Percentiles rank a stretch among this genome's conserved stretches.
Conservation (phyloP, 2,113 vertebrate species). For the Coryphaenoides rupestris region DNA sequence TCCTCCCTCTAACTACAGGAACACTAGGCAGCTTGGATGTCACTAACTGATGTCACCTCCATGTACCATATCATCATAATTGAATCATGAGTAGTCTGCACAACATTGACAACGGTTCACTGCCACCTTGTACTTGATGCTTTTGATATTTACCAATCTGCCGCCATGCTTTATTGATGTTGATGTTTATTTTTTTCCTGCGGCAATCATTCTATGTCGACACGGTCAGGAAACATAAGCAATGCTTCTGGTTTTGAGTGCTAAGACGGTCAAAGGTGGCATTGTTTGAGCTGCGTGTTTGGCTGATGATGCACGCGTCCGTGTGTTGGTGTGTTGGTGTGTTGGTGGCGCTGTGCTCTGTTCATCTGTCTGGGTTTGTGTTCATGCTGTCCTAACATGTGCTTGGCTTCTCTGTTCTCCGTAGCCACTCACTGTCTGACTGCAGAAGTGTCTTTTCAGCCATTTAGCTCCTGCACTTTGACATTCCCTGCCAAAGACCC, state of each 20-base stretch:
- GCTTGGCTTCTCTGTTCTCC: conserved; percentile 76
- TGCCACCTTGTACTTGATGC: conserved; percentile 16
- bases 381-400: conserved; percentile 72
- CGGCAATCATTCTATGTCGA: conserved; percentile 35
- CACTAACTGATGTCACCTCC: too few relatives aligned
- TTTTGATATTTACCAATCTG: conserved; percentile 16
- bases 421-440: conserved; percentile 78
- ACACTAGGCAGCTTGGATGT: too few relatives aligned
- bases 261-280: conserved; percentile 29
- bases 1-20: too few relatives aligned
- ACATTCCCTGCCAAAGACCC: conserved; percentile 70
- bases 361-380: conserved; percentile 32
- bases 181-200: conserved; percentile 24
- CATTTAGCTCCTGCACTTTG: conserved; percentile 77
- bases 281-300: conserved; percentile 59
- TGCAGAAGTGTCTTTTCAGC: conserved; percentile 76
- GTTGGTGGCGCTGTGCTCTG: conserved; percentile 38
- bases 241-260: conserved; percentile 32
- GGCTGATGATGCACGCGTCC: conserved; percentile 44
- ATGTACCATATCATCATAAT: too few relatives aligned
- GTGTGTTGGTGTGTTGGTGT: conserved; percentile 48
- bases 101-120: too few relatives aligned
- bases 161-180: conserved; percentile 39
- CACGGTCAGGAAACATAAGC: conserved; percentile 52
- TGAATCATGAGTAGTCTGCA: too few relatives aligned